Evolutionary conservation across 1,140 invertebrate genomes (phyloP), one percentile per base, ranked within the genome.

Genomic region (Gryllus bimaculatus): DNA sequence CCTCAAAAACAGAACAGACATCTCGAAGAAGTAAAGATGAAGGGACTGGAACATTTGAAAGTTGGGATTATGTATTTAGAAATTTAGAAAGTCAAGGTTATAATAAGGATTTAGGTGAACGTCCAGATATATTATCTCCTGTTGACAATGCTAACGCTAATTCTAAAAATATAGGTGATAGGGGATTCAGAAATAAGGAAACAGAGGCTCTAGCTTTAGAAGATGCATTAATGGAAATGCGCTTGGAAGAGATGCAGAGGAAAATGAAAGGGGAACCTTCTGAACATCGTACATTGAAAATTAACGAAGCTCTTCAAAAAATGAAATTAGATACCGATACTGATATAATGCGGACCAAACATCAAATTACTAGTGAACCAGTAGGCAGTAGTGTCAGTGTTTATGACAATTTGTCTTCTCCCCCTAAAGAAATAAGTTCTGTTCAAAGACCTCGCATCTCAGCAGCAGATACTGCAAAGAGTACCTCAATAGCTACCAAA

Each of bases 31-130:
- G 85, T 6, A 86, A 83, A 66, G 87, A 88, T 80, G 89, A 90
- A 79, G 90, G 89, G 7, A 89, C 90, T 81, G 90, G 89, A 7
- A 90, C 89, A 0, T 91, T 90, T 79, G 92, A 92, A 80, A 90
- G 89, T 76, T 94, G 93, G 93, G 92, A 93, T 83, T 94, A 93
- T 83, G 93, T 94, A 0, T 94, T 92, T 82, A 88, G 90, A 81
- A 93, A 93, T 84, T 85, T 94, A 7, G 91, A 93, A 80, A 92
- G 89, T 81, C 90, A 91, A 81, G 91, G 92, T 2, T 92, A 94
- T 81, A 90, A 89, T 6, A 92, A 92, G 82, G 90, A 92, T 84
- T 83, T 91, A 8, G 90, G 88, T 7, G 90, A 92, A 77, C 84
- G 88, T 20, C 88, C 89, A 12, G 90, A 91, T 84, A 84, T 92